These are phyloP conservation scores for Tiliacea citrago DNA, from an alignment of 2,888 invertebrate genomes.

Conservation along the genomic window DNA sequence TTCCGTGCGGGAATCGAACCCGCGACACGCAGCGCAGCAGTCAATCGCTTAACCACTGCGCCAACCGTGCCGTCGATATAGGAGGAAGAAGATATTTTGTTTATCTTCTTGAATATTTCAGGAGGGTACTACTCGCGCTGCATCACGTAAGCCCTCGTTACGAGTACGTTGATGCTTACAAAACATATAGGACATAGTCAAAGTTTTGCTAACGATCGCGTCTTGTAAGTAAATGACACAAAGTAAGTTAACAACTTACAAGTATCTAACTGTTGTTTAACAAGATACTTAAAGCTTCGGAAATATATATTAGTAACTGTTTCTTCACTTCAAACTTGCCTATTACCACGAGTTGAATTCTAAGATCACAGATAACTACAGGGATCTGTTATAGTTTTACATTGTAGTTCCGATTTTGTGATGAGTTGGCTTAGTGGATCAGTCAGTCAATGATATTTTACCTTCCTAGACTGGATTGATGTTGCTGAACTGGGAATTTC, in stretches of 20 bases:
- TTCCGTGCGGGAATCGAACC: too few relatives aligned
- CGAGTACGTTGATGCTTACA: slow-evolving; percentile 13
- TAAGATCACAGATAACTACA: background rate
- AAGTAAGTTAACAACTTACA: slow-evolving; percentile 27
- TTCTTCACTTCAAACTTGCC: background rate
- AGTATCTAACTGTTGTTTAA: slow-evolving; percentile 37
- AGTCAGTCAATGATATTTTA: background rate
- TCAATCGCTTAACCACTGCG: too few relatives aligned
- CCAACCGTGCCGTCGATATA: too few relatives aligned
- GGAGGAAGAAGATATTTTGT: background rate
- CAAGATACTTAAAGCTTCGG: slow-evolving; percentile 24
- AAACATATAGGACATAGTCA: slow-evolving; percentile 22
- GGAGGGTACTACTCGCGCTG: background rate
- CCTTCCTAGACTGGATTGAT: background rate
- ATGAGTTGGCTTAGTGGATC: background rate
- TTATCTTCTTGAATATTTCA: background rate
- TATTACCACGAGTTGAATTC: slow-evolving; percentile 2
- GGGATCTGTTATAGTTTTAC: background rate
- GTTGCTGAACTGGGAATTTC: background rate
- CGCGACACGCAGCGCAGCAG: too few relatives aligned
- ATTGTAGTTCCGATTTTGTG: background rate
- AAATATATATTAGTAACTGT: background rate
- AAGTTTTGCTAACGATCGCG: slow-evolving; percentile 43
- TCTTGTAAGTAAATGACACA: slow-evolving; percentile 26
- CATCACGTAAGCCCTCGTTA: background rate